A percentile compares a stretch with the other conserved stretches of the same genome.
phyloP scores from a whole-genome alignment of 2,113 vertebrate species.

The Hylia prasina region DNA sequence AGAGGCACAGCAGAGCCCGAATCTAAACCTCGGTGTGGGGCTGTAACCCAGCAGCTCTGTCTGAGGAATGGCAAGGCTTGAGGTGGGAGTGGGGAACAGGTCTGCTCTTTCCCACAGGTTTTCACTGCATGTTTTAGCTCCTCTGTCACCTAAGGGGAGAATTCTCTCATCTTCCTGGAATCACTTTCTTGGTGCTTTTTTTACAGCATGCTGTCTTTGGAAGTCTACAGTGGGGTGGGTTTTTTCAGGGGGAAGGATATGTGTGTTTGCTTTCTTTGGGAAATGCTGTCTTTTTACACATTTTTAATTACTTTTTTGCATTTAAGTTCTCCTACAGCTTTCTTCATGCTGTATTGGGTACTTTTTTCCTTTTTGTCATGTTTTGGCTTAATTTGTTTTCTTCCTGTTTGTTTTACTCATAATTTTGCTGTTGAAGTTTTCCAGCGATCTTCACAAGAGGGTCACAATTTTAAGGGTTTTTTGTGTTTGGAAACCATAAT shows the following conservation, averaged over 20 bases:
- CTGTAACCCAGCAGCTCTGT: neutral
- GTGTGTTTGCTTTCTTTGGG: neutral
- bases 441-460: neutral
- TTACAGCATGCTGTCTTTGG: neutral
- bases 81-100: neutral
- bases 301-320: neutral
- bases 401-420: neutral
- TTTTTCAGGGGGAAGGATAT: accelerated
- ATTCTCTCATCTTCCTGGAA: neutral
- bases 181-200: neutral
- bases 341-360: neutral
- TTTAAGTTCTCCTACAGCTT: neutral
- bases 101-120: neutral
- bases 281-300: neutral
- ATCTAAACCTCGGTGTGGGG: neutral
- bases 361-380: accelerated
- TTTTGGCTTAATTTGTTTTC: neutral
- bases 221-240: accelerated
- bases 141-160: neutral
- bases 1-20: neutral
- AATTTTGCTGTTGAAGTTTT: neutral
- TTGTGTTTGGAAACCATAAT: neutral
- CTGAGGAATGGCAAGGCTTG: neutral
- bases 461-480: neutral
- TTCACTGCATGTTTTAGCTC: neutral